Base-by-base conservation (phyloP, 1,140 invertebrate genomes). In the Hormaphis cornu region DNA sequence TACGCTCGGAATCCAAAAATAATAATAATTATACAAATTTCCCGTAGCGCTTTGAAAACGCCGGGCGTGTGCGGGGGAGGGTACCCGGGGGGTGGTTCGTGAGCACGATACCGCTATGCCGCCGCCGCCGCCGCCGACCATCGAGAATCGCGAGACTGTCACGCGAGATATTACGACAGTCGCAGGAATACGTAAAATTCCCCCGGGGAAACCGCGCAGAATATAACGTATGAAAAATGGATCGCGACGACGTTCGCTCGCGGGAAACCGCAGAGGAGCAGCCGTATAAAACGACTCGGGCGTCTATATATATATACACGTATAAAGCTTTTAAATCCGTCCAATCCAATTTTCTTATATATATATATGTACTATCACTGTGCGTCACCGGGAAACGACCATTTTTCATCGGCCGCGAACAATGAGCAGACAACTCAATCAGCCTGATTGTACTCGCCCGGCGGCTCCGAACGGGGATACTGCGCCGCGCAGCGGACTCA, bases 281-380 rank as follows among this genome's bases (percentile, higher is more conserved):
- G n/a, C n/a, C n/a, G n/a, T n/a, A n/a, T 44, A 66, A 66, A 66
- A 66, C 61, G 61, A 48, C 61, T 66, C 61, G 61, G 44, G 61
- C 61, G 42, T 66, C 61, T 66, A 66, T n/a, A n/a, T n/a, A n/a
- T n/a, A n/a, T n/a, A n/a, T n/a, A n/a, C n/a, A n/a, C n/a, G n/a
- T n/a, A n/a, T 66, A 66, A 66, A 66, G 61, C 61, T 66, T 66
- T 66, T 66, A 66, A 66, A 66, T 66, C 61, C 42, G 50, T 66
- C 61, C 61, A 66, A 66, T 66, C 61, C 61, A 66, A 66, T 66
- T 66, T 66, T 66, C 61, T 66, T 66, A 66, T 66, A 66, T 66
- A 18, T 35, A 66, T 44, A n/a, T 63, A 58, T 58, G 44, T 18
- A 66, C 61, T 66, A 66, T 66, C 61, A 66, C 61, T 66, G 35